A percentile compares a stretch with the other conserved stretches of the same genome.
Evolutionary conservation across 2,888 invertebrate genomes (phyloP).

Genomic region (Nephrotoma appendiculata): DNA sequence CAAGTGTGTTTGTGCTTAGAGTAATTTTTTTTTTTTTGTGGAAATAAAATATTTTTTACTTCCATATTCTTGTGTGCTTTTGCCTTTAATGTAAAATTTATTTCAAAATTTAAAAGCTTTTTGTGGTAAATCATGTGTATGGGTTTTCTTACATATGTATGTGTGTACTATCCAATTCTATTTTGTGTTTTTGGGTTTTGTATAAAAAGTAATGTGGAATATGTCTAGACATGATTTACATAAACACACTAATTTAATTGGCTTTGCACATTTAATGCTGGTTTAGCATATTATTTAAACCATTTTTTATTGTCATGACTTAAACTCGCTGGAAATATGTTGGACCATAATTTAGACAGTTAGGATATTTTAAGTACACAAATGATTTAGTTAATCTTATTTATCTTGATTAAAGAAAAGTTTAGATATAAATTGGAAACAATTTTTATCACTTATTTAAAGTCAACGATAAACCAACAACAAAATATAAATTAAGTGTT

Average conservation of each 20-base stretch:
- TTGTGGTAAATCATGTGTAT: background rate
- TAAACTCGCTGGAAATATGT: too few species aligned
- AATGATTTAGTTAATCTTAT: too few species aligned
- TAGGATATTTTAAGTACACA: too few species aligned
- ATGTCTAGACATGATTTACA: background rate
- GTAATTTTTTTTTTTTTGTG: background rate
- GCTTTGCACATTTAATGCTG: background rate
- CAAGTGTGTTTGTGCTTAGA: background rate
- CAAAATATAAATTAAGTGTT: background rate
- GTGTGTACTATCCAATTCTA: background rate
- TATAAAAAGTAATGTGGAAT: background rate
- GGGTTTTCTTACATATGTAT: too few species aligned
- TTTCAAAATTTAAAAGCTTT: background rate
- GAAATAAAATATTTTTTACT: background rate
- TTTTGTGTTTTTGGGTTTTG: background rate
- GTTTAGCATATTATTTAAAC: too few species aligned
- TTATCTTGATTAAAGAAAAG: background rate
- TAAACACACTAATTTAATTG: background rate
- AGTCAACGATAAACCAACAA: background rate
- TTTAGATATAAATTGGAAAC: background rate
- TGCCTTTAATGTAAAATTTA: background rate
- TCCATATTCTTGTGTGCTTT: background rate
- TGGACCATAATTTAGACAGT: too few species aligned
- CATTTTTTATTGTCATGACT: too few species aligned
- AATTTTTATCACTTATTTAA: background rate